Evolutionary conservation across 2,113 vertebrate genomes (phyloP), one percentile per base, ranked within the genome.

Genomic region (Sylvilagus bachmani): DNA sequence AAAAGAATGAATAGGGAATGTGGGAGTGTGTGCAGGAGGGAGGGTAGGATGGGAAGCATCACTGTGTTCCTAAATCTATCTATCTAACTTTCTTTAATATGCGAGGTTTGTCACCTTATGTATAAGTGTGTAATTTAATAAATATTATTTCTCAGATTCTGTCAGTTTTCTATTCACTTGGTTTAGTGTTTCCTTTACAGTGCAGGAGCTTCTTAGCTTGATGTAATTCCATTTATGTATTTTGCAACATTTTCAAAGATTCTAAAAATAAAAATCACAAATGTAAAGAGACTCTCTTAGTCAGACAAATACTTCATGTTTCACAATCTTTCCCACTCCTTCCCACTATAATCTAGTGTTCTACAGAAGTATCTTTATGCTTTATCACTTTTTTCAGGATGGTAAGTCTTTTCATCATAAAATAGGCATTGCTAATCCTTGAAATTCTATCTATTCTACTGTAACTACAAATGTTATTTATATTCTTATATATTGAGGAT

Each of bases 391-490:
- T 79, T 95, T 62, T 55, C 58, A n/a, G n/a, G 38, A 94, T 70
- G 16, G 2, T 13, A 74, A 81, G 38, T 85, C 92, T 94, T 95
- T 87, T 84, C 80, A 95, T 97, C 74, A 70, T 51, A 88, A 94
- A 95, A 92, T 27, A 88, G n/a, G 29, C 16, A 88, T 90, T 95
- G 24, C 94, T 96, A 93, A 93, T 86, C 58, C 38, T 96, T 93
- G 66, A 88, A 96, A 86, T 93, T 95, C 93, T 90, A 77, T 69
- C 90, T 94, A 80, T 92, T 81, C 29, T 83, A 95, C 92, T 87
- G 64, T 95, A 96, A 64, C 83, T 90, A 64, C 77, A 83, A 91
- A 96, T 29, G 90, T 27, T 96, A 92, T 90, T 97, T 81, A 93
- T 96, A 95, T 88, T 92, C 58, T 92, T 90, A 62, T n/a, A 64